Base-by-base conservation (phyloP, 2,113 vertebrate species). In the Calidris pugnax region DNA sequence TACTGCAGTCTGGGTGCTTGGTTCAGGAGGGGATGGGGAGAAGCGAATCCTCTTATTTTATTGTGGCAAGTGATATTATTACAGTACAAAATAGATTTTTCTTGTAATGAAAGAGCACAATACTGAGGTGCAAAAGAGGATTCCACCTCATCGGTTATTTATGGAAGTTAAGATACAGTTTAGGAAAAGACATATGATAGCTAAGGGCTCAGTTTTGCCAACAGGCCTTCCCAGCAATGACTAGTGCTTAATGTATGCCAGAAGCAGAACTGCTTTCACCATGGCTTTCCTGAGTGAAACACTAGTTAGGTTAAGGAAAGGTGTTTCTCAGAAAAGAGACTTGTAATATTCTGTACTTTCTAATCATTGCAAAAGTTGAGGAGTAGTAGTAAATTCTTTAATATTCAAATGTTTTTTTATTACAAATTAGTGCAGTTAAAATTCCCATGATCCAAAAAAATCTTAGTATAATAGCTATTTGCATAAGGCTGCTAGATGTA, bases 101-200 rank as follows among this genome's bases (percentile, higher is more conserved):
- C 77, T 63, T 55, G 30, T 51, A 75, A 53, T 77, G 53, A 93
- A 93, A 86, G 10, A 93, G 72, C 43, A 77, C 62, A 77, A 51
- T 73, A 59, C 56, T 48, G 51, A 60, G 55, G 55, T 93, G 63
- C 43, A 67, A 74, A 87, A 91, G 69, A 79, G 95, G 87, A 93
- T 89, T 85, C n/a, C 30, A 66, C 64, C 76, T 63, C 33, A 57
- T 90, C 43, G 26, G 51, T 83, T 96, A 80, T 87, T 97, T 95
- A 85, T 59, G 81, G 76, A 85, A 90, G 80, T 48, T 82, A 85
- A 93, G 63, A 35, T 79, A 43, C 2, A 73, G 62, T 77, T 86
- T 93, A 95, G 43, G 39, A 50, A 59, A 72, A 74, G 57, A 35
- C 21, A 5, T 35, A 32, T 64, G 50, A 7, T 69, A 96, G 74